These are phyloP conservation scores for Clistopyga incitator DNA, from an alignment of 2,888 invertebrate species.

Conservation along the genomic window DNA sequence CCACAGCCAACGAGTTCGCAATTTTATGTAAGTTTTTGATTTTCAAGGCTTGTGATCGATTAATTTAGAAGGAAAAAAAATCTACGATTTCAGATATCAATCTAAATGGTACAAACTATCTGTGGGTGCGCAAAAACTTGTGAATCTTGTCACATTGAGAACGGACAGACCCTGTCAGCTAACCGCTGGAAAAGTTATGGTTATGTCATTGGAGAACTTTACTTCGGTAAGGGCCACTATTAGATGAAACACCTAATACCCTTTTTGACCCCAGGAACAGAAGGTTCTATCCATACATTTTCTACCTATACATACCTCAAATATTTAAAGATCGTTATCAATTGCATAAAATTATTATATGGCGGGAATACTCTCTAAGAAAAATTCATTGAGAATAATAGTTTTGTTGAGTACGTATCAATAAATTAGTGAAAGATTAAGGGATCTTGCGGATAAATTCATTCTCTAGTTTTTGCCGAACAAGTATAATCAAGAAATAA, in stretches of 20 bases:
- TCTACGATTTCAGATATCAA: slow-evolving; percentile 17
- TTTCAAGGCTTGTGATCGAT: neutral
- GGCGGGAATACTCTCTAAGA: too few relatives aligned
- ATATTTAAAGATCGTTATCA: neutral
- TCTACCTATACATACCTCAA: neutral
- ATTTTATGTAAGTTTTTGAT: slow-evolving; percentile 13
- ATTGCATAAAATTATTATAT: too few relatives aligned
- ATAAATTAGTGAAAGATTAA: too few relatives aligned
- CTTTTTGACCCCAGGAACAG: neutral
- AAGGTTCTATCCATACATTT: neutral
- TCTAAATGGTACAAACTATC: slow-evolving; percentile 53
- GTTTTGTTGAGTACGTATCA: too few relatives aligned
- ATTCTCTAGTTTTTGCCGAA: too few relatives aligned
- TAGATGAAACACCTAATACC: neutral
- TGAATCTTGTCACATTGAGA: slow-evolving; percentile 44
- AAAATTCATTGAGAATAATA: too few relatives aligned
- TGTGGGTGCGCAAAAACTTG: slow-evolving; percentile 30
- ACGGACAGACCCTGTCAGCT: slow-evolving; percentile 48
- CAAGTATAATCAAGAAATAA: too few relatives aligned
- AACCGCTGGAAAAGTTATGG: neutral
- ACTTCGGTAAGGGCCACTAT: slow-evolving; percentile 6
- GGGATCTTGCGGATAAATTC: too few relatives aligned
- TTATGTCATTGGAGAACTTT: slow-evolving; percentile 57
- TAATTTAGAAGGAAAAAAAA: neutral
- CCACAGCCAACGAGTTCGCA: too few relatives aligned